Conservation (phyloP, 2,113 vertebrate species). For the Numenius arquata region DNA sequence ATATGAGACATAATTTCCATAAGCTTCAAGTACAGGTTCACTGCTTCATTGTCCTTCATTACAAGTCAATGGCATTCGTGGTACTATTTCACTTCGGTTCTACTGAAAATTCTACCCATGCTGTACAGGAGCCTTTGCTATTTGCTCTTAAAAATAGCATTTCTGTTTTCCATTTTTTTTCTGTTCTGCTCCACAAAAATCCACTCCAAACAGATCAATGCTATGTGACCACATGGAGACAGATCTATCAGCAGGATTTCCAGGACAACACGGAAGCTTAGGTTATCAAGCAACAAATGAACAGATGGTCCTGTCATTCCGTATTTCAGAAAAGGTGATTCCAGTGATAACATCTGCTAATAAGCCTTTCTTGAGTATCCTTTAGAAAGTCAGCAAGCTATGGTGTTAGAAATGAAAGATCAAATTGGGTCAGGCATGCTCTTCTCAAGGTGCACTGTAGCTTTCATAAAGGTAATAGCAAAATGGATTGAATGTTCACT, state of each 20-base stretch:
- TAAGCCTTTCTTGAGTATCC: conserved; percentile 67
- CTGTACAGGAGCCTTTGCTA: background rate
- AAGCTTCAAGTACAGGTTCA: background rate
- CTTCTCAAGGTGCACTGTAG: conserved; percentile 58
- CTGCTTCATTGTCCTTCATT: background rate
- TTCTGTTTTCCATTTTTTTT: background rate
- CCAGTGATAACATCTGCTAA: conserved; percentile 69
- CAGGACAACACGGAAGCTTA: conserved; percentile 51
- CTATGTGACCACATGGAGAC: conserved; percentile 40
- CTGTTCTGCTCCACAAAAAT: conserved; percentile 36
- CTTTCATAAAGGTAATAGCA: conserved; percentile 65
- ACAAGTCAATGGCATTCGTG: background rate
- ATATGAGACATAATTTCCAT: background rate
- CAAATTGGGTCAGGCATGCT: conserved; percentile 63
- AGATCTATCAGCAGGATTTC: conserved; percentile 60
- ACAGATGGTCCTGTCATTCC: conserved; percentile 68
- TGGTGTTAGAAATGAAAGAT: conserved; percentile 69
- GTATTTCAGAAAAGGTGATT: conserved; percentile 64
- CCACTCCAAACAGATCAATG: conserved; percentile 54
- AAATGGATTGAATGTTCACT: conserved; percentile 63
- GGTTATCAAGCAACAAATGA: conserved; percentile 66
- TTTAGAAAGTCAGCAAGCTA: conserved; percentile 62
- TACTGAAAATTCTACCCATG: background rate
- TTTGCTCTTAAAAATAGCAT: conserved; percentile 24
- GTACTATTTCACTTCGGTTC: background rate